Evolutionary conservation across 2,113 vertebrate species (phyloP), one percentile per base, ranked within the genome.

Genomic region (Sarotherodon lohbergeri): DNA sequence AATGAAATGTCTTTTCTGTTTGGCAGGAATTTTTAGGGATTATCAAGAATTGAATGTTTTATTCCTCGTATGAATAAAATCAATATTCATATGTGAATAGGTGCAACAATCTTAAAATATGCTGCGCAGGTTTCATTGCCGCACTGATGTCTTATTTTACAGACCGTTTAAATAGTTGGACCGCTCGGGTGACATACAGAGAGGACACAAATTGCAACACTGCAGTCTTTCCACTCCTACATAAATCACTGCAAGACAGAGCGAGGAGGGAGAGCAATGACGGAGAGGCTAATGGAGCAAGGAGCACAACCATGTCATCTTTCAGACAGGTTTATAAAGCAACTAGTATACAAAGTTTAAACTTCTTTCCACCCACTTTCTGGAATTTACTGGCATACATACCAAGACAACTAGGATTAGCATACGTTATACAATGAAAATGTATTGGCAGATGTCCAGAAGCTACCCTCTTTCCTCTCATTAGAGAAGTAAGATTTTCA

Each of bases 231-330:
- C 93, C 78, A 3, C 73, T 87, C 46, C 22, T 10, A 73, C 89
- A 92, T 92, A 91, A 92, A 94, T 95, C 92, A 90, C 83, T 13
- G 66, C 5, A 24, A 82, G 85, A 81, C 41, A 50, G 66, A 81
- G 79, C 3, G 4, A 34, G 80, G 80, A 80, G 79, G 22, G 68
- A 82, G 78, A 80, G 89, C 17, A 52, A 61, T 50, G 87, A 83
- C 29, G 14, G 83, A 89, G 87, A 71, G 59, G 76, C 85, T 87
- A 89, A 92, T 89, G 88, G 19, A 88, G 82, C 73, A 92, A 87
- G 86, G 22, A 90, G 80, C 63, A 76, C 84, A 88, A 85, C 80
- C 89, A 7, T 55, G 61, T 87, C 89, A 86, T 90, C 52, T 68
- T 83, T 52, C 48, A 59, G 86, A 86, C 82, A 83, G 82, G 76